phyloP scores from a whole-genome alignment of 2,113 vertebrate genomes.

The Poeciliopsis turrubarensis region DNA sequence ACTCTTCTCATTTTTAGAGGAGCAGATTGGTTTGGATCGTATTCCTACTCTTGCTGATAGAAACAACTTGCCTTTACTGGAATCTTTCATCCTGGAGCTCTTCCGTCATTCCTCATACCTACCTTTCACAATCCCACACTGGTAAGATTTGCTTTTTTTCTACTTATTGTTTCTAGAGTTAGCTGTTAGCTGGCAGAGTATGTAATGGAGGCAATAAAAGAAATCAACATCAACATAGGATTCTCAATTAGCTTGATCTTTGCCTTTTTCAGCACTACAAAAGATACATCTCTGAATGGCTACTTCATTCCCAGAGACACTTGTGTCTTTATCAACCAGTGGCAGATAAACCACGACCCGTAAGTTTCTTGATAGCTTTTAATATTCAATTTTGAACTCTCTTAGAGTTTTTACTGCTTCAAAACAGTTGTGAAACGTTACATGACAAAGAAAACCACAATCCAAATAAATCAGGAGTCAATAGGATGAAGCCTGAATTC shows the following conservation, averaged over 20 bases:
- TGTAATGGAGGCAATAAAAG: not conserved
- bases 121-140: conserved; percentile 94
- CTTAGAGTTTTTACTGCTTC: not conserved
- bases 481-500: not conserved
- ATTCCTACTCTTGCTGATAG: conserved; percentile 82
- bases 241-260: not conserved
- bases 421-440: not conserved
- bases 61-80: conserved; percentile 79
- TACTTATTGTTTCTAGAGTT: not conserved
- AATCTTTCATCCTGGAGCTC: conserved; percentile 91
- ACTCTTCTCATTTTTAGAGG: conserved; percentile 73
- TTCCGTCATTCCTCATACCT: conserved; percentile 90
- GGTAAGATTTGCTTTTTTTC: conserved; percentile 73
- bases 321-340: conserved; percentile 95
- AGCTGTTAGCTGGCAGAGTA: not conserved
- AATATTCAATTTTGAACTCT: not conserved
- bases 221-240: not conserved
- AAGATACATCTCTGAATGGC: conserved; percentile 84
- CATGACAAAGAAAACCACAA: not conserved
- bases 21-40: conserved; percentile 79
- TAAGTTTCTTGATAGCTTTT: conserved; percentile 74
- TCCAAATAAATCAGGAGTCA: not conserved
- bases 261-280: conserved; percentile 82
- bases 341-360: conserved; percentile 94
- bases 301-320: conserved; percentile 90